Evolutionary conservation across 2,113 vertebrate species (phyloP).

Genomic region (Indicator maculatus): DNA sequence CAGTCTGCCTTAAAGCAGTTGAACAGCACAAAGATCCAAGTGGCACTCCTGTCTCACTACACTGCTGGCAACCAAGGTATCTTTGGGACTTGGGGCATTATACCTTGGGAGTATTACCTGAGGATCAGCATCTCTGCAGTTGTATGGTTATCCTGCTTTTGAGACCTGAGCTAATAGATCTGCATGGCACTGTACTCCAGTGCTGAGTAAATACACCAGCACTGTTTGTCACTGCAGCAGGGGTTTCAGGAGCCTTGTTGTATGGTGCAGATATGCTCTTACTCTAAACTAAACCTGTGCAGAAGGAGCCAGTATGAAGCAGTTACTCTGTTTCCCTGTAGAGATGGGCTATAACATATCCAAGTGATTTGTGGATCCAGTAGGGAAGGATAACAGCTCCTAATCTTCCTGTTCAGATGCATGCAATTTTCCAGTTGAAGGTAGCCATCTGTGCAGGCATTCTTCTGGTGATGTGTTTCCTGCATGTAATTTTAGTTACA

Average conservation of each 20-base stretch:
- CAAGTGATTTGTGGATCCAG: slow-evolving; percentile 14
- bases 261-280: not conserved
- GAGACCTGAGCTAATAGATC: not conserved
- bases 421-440: not conserved
- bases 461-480: not conserved
- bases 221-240: not conserved
- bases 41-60: not conserved
- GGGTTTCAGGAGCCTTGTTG: not conserved
- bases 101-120: not conserved
- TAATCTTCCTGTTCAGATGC: not conserved
- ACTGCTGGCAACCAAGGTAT: not conserved
- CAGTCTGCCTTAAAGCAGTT: not conserved
- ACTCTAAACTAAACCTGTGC: not conserved
- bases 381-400: not conserved
- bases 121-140: not conserved
- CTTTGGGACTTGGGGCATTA: not conserved
- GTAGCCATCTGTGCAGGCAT: not conserved
- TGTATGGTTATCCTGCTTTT: not conserved
- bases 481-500: not conserved
- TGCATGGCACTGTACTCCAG: not conserved
- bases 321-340: not conserved
- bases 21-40: not conserved
- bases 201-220: not conserved
- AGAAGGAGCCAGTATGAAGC: not conserved
- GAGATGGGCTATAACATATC: not conserved